Evolutionary conservation across 2,797 vertebrate species (phyloP).

Genomic region (Myioborus melanocephalus): DNA sequence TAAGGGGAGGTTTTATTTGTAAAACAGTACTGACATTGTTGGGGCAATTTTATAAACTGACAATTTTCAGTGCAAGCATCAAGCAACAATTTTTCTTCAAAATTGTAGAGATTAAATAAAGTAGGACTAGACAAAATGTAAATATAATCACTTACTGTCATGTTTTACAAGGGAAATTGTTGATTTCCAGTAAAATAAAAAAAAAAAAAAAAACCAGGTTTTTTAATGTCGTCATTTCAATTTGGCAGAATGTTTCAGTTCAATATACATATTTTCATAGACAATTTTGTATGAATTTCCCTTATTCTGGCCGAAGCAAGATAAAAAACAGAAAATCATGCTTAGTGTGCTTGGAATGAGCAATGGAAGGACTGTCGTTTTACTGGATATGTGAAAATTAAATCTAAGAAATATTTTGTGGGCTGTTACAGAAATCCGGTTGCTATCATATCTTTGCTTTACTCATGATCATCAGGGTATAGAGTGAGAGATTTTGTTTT

Average conservation of each 20-base stretch:
- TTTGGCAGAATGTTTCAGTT: constrained; percentile 17
- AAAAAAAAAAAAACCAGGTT: not conserved
- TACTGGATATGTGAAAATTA: not conserved
- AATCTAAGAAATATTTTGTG: not conserved
- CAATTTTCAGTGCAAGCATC: not conserved
- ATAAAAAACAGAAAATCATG: not conserved
- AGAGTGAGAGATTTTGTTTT: not conserved
- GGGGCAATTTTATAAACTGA: not conserved
- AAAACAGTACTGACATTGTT: not conserved
- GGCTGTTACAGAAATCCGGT: not conserved
- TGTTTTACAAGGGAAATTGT: not conserved
- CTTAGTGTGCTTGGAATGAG: not conserved
- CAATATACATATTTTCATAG: not conserved
- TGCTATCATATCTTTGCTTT: not conserved
- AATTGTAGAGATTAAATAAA: not conserved
- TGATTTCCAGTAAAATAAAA: not conserved
- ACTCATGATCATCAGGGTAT: not conserved
- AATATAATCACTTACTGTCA: not conserved
- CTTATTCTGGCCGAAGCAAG: not conserved
- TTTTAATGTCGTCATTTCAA: constrained; percentile 3
- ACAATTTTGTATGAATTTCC: not conserved
- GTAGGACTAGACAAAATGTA: not conserved
- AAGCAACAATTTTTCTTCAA: not conserved
- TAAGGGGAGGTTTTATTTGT: not conserved
- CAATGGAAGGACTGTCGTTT: not conserved